Evolutionary conservation across 2,888 invertebrate species (phyloP), one percentile per base, ranked within the genome.

Genomic region (Euplagia quadripunctaria): DNA sequence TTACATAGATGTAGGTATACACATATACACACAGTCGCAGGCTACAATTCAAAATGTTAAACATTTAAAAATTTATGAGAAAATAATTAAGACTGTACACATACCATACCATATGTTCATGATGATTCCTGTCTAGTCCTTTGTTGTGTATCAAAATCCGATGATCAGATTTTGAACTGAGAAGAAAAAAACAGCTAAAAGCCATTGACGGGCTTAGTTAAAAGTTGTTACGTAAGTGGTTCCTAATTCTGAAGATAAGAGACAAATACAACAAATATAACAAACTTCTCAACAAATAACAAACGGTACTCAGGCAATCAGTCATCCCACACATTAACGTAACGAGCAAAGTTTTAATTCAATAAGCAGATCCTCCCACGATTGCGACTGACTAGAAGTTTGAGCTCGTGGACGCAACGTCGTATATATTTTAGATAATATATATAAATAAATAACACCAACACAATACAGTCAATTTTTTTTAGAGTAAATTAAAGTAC

Each of bases 301-400:
- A 77, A 73, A 74, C 75, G 73, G 79, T 79, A 74, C 73, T 65
- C 64, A 52, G 72, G 76, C 74, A 81, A 83, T 83, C 79, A 84
- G 81, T 84, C 81, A 82, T 77, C 77, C 63, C 65, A 61, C 78
- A 75, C 77, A 77, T 81, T 78, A 76, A 72, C 66, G 79, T 81
- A 84, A 85, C 79, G 81, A 84, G 85, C 72, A 74, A 85, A 85
- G 84, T 85, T 86, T 79, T 85, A 81, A 85, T 85, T 86, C 82
- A 84, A 85, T 85, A 79, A 82, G 74, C 79, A 66, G 75, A 79
- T 78, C 75, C 61, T 70, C 67, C 41, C 77, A 76, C 76, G 72
- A 76, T 64, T 64, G 64, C 64, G 76, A 68, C 76, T 70, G 70
- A 76, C 73, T 51, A 65, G 52, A 72, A 72, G 61, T 64, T 51